Evolutionary conservation across 2,888 invertebrate genomes (phyloP).

Genomic region (Leptopilina syphax): DNA sequence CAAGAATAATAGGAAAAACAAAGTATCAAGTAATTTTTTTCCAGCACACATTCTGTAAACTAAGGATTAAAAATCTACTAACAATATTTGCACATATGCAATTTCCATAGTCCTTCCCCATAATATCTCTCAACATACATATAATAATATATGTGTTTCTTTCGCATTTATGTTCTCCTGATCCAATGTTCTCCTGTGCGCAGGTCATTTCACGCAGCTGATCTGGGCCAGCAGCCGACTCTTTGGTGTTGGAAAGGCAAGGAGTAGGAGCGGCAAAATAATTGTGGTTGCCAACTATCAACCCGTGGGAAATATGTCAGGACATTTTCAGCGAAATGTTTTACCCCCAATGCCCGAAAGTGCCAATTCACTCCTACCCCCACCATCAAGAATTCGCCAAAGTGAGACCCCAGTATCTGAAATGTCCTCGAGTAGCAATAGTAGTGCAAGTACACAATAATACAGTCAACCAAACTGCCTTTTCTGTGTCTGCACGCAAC

Average conservation of each 20-base stretch:
- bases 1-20: too few species aligned
- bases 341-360: slow-evolving; percentile 84
- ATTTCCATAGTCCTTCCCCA: slow-evolving; percentile 20
- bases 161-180: slow-evolving; percentile 22
- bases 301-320: slow-evolving; percentile 88
- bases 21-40: too few species aligned
- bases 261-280: slow-evolving; percentile 86
- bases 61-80: too few species aligned
- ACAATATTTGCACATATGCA: background rate
- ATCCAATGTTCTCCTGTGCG: slow-evolving; percentile 59
- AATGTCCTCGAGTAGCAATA: slow-evolving; percentile 63
- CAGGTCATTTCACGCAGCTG: slow-evolving; percentile 92
- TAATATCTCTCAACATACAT: background rate
- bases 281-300: slow-evolving; percentile 91
- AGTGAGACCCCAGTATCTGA: slow-evolving; percentile 59
- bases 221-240: slow-evolving; percentile 88
- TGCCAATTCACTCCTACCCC: slow-evolving; percentile 76
- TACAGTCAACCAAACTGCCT: slow-evolving; percentile 69
- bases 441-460: slow-evolving; percentile 68
- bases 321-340: slow-evolving; percentile 88
- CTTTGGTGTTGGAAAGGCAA: slow-evolving; percentile 90
- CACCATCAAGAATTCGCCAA: slow-evolving; percentile 62
- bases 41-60: too few species aligned
- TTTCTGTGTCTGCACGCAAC: slow-evolving; percentile 69
- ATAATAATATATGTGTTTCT: background rate